Evolutionary conservation across 2,113 vertebrate species (phyloP).

Genomic region (Saguinus midas): DNA sequence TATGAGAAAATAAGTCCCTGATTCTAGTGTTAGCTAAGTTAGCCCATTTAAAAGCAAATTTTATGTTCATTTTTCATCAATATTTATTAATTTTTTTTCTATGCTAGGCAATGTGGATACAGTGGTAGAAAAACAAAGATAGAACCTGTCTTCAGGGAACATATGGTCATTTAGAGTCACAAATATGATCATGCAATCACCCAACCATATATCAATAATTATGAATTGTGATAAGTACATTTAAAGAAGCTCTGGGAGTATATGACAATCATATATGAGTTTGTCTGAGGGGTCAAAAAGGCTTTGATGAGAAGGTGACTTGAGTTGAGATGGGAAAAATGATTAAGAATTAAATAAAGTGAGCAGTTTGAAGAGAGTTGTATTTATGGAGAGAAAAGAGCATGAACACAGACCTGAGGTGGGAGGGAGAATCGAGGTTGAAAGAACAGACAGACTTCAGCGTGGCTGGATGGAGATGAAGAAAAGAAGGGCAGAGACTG

Average conservation of each 20-base stretch:
- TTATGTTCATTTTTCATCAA: neutral
- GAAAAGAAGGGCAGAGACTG: neutral
- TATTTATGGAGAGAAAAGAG: neutral
- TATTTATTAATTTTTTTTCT: neutral
- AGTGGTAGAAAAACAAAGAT: neutral
- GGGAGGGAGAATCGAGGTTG: neutral
- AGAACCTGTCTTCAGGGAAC: neutral
- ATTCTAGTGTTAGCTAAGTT: neutral
- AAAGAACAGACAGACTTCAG: neutral
- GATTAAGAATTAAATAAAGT: neutral
- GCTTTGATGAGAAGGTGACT: neutral
- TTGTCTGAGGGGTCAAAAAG: neutral
- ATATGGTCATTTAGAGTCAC: neutral
- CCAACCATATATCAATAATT: neutral
- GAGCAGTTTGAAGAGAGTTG: neutral
- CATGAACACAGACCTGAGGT: neutral
- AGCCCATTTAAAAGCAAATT: neutral
- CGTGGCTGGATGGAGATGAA: neutral
- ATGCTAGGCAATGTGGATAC: neutral
- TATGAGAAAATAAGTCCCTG: neutral
- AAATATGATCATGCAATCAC: neutral
- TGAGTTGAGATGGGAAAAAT: neutral
- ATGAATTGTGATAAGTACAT: neutral
- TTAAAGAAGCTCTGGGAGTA: neutral
- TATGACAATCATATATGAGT: neutral